Base-by-base conservation (phyloP, 2,113 vertebrate genomes). In the Scophthalmus maximus region DNA sequence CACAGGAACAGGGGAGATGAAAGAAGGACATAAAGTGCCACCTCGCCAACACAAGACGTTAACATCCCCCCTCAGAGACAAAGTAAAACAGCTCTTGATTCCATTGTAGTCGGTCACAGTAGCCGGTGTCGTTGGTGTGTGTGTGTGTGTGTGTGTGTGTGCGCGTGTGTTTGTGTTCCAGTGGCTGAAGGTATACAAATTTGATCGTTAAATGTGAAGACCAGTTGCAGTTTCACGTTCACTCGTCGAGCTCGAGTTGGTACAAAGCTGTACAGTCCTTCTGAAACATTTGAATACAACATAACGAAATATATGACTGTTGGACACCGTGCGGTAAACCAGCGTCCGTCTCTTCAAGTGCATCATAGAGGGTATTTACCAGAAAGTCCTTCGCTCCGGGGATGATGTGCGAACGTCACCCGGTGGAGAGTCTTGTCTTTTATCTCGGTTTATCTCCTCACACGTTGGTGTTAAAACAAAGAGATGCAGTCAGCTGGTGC, bases 391-490 rank as follows among this genome's bases (percentile, higher is more conserved):
- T 60, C 20, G 53, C 63, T 78, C 36, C n/a, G 12, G 44, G 53
- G 36, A 10, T 10, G 42, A 46, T n/a, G 71, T 64, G 58, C 51
- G 75, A 82, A 26, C 17, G 67, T 75, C 78, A 76, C 61, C n/a
- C 22, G 34, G 32, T 60, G 73, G 78, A 81, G 73, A 69, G 75
- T 53, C 68, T 85, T 70, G 77, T 80, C 89, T 83, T 61, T 65
- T 65, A 91, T 90, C 89, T 88, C n/a, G 61, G 81, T 88, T 91
- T 81, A 27, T 90, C 88, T 91, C 65, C 88, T 88, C 83, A 79
- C 93, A 92, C 91, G 32, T 74, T 78, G 86, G 86, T 89, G 91
- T 91, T 93, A 94, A 92, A 93, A 91, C 86, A 71, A 84, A 87
- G 82, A 87, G 87, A 94, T 58, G 67, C 74, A 83, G 85, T 90